Evolutionary conservation across 2,113 vertebrate species (phyloP).

Genomic region (Dasyprocta punctata): DNA sequence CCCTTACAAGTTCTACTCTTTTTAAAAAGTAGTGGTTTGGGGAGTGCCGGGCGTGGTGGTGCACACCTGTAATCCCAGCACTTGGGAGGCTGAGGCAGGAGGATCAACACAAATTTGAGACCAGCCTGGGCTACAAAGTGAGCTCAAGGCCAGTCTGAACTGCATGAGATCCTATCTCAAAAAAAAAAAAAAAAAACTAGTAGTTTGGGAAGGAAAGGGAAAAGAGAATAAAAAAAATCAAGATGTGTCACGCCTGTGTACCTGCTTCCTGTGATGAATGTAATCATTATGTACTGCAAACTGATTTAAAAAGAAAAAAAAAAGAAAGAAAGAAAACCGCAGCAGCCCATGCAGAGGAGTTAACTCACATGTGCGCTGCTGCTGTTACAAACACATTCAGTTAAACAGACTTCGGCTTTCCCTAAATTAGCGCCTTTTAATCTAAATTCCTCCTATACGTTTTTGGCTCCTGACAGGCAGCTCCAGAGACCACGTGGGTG

Average conservation of each 20-base stretch:
- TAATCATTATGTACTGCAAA: background rate
- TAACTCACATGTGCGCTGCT: background rate
- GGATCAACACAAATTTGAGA: no score
- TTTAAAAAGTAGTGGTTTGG: background rate
- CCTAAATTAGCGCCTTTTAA: background rate
- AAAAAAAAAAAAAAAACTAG: background rate
- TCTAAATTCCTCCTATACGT: background rate
- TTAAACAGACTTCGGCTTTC: background rate
- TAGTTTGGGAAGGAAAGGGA: background rate
- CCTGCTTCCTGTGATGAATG: background rate
- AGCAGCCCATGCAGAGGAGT: accelerated
- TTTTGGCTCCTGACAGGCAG: background rate
- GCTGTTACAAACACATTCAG: accelerated
- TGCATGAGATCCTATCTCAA: no score
- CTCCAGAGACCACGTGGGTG: background rate
- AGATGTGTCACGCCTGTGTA: background rate
- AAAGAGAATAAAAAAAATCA: background rate
- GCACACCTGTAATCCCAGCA: no score
- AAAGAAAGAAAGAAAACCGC: no score
- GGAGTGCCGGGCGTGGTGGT: no score
- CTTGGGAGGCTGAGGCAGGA: no score
- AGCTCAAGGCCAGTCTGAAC: no score
- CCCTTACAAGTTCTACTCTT: background rate
- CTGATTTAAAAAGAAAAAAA: background rate
- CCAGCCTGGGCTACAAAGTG: no score